Evolutionary conservation across 2,888 invertebrate species (phyloP).

Genomic region (Noctua fimbriata): DNA sequence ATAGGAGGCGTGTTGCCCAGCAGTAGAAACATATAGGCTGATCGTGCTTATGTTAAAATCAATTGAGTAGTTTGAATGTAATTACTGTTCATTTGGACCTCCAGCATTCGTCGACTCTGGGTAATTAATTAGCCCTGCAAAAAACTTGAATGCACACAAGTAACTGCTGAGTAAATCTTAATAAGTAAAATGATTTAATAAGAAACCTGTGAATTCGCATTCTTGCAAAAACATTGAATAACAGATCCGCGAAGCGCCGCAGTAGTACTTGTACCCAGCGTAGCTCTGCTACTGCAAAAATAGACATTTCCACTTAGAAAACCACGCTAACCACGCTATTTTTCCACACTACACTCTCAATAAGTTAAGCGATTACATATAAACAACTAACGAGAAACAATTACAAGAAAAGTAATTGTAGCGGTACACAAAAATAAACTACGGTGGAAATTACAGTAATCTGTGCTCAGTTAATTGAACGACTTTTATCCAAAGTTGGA

Average conservation of each 20-base stretch:
- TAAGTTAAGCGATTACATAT: background rate
- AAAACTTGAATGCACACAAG: background rate
- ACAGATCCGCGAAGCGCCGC: constrained; percentile 12
- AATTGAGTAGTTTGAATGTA: background rate
- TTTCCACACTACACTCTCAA: background rate
- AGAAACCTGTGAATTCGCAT: background rate
- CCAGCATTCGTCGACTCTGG: background rate
- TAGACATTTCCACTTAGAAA: background rate
- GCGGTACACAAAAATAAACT: constrained; percentile 18
- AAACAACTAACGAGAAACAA: constrained; percentile 5
- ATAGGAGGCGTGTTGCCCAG: background rate
- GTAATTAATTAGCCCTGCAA: background rate
- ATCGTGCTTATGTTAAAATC: background rate
- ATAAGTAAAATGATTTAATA: background rate
- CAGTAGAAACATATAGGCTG: background rate
- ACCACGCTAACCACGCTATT: background rate
- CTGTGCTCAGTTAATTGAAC: constrained; percentile 55
- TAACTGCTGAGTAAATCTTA: background rate
- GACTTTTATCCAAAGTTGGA: constrained; percentile 36
- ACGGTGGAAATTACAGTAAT: constrained; percentile 34
- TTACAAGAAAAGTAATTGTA: constrained; percentile 20
- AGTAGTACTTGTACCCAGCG: background rate
- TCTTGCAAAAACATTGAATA: background rate
- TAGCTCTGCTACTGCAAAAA: background rate
- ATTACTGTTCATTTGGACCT: background rate